Evolutionary conservation across 2,888 invertebrate species (phyloP).

Genomic region (Andrena hattorfiana): DNA sequence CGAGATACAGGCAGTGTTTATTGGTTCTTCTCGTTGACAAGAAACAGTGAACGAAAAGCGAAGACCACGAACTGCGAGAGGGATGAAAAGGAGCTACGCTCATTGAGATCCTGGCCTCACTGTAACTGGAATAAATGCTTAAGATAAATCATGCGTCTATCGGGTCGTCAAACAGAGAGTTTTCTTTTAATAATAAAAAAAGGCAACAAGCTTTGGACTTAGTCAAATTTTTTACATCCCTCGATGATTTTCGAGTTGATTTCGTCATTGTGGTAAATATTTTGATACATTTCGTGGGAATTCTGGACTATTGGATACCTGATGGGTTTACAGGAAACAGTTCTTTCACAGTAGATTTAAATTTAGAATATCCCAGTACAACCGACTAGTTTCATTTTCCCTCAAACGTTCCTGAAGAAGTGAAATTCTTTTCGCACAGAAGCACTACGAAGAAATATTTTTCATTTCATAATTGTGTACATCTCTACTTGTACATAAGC

Average conservation of each 20-base stretch:
- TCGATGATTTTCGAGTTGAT: too few species aligned
- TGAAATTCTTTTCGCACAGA: neutral
- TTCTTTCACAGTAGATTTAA: neutral
- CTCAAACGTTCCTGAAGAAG: neutral
- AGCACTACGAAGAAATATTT: neutral
- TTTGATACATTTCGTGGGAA: neutral
- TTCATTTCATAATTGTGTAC: neutral
- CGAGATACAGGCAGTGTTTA: neutral
- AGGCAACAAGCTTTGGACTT: neutral
- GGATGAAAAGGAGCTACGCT: neutral
- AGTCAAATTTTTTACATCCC: too few species aligned
- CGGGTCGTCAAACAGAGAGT: too few species aligned
- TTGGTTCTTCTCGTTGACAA: neutral
- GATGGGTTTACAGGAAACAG: neutral
- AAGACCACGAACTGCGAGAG: neutral
- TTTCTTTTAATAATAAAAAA: neutral
- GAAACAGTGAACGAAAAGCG: neutral
- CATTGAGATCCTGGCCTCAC: neutral
- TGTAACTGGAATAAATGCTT: neutral
- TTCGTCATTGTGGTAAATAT: too few species aligned
- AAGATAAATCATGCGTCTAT: too few species aligned
- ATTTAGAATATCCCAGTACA: neutral
- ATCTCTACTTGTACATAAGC: neutral
- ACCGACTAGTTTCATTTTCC: neutral
- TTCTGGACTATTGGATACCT: neutral